Percentiles rank a stretch among this genome's conserved stretches.
phyloP scores from a whole-genome alignment of 2,888 invertebrate species.

The Eurytoma californica region DNA sequence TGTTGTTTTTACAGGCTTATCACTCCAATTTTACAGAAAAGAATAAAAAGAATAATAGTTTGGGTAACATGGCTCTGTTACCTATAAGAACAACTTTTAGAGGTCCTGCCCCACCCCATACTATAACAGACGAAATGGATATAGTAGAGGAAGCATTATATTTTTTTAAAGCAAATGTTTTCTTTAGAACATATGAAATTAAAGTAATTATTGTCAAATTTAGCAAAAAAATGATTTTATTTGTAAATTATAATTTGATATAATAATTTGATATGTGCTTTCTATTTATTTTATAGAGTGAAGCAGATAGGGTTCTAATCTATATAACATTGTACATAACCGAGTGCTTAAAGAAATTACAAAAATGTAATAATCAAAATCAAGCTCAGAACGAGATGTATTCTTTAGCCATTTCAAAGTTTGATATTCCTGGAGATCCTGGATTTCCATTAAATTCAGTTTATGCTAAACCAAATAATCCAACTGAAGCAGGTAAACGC shows the following conservation, averaged over 20 bases:
- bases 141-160: slow-evolving; percentile 98
- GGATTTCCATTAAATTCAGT: slow-evolving; percentile 97
- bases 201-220: slow-evolving; percentile 80
- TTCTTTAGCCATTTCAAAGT: slow-evolving; percentile 93
- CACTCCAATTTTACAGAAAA: slow-evolving; percentile 90
- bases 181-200: slow-evolving; percentile 98
- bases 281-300: slow-evolving; percentile 82
- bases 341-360: slow-evolving; percentile 96
- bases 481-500: slow-evolving; percentile 86
- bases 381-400: slow-evolving; percentile 98
- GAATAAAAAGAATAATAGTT: slow-evolving; percentile 81
- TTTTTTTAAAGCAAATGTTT: slow-evolving; percentile 99
- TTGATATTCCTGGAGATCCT: slow-evolving; percentile 96
- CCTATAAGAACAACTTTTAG: slow-evolving; percentile 93
- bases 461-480: slow-evolving; percentile 89
- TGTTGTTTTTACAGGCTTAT: slow-evolving; percentile 85
- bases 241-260: slow-evolving; percentile 22
- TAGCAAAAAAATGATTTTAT: slow-evolving; percentile 15
- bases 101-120: slow-evolving; percentile 90
- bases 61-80: slow-evolving; percentile 95
- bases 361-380: slow-evolving; percentile 91
- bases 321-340: slow-evolving; percentile 98
- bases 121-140: slow-evolving; percentile 84
- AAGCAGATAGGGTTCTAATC: slow-evolving; percentile 96
- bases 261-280: slow-evolving; percentile 2